A percentile compares a stretch with the other conserved stretches of the same genome.
These are phyloP conservation scores for Caenorhabditis wallacei DNA, from an alignment of 2,888 invertebrate genomes.

Conservation along the genomic window DNA sequence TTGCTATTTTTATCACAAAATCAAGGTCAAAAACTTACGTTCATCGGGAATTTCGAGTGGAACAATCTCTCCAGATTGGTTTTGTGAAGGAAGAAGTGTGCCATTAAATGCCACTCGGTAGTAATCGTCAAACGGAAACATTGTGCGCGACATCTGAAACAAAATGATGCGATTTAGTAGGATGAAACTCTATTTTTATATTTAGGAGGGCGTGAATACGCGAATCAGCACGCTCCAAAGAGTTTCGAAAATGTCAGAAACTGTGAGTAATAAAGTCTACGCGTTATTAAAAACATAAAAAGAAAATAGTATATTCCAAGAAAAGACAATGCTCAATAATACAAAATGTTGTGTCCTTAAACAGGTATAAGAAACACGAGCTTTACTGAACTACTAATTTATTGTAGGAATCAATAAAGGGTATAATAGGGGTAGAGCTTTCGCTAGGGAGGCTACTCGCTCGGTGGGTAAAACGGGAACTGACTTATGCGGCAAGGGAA, in stretches of 20 bases:
- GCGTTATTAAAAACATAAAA: not conserved
- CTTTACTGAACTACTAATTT: no score
- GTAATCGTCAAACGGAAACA: slow-evolving; percentile 44
- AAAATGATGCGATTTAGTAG: slow-evolving; percentile 2
- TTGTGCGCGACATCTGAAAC: slow-evolving; percentile 31
- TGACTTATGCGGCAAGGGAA: no score
- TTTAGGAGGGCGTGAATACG: not conserved
- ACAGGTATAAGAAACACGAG: no score
- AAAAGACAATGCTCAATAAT: not conserved
- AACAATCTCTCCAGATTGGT: slow-evolving; percentile 8
- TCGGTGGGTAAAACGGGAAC: no score
- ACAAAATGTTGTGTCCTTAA: no score
- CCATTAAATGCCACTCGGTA: slow-evolving; percentile 33
- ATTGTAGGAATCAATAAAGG: no score
- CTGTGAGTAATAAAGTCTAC: not conserved
- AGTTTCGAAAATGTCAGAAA: no score
- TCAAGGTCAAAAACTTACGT: slow-evolving; percentile 7
- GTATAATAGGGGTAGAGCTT: no score
- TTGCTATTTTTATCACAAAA: no score
- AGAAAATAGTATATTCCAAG: not conserved
- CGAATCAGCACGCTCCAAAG: no score
- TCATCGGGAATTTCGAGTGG: not conserved
- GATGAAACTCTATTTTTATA: not conserved
- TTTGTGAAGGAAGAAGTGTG: slow-evolving; percentile 34
- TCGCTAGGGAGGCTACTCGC: no score